phyloP scores from a whole-genome alignment of 2,113 vertebrate genomes.

The Dipodomys spectabilis region DNA sequence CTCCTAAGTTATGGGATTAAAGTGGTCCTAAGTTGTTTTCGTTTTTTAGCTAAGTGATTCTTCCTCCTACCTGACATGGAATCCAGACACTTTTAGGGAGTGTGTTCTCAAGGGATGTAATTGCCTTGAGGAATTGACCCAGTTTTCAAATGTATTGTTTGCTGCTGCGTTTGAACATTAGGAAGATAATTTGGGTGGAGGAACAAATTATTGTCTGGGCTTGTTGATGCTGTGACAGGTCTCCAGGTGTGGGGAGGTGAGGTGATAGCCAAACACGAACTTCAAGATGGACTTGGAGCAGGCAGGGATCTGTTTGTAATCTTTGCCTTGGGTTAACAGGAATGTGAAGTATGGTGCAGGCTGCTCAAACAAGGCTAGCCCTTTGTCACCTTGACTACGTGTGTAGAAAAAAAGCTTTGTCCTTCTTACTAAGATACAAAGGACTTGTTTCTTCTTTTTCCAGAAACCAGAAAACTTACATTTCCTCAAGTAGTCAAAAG shows the following conservation, averaged over 20 bases:
- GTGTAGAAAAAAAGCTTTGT: background rate
- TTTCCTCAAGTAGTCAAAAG: background rate
- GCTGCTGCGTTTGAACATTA: background rate
- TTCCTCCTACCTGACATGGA: too few species aligned
- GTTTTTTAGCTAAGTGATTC: too few species aligned
- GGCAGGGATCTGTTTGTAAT: background rate
- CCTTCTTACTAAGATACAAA: background rate
- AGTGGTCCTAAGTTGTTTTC: background rate
- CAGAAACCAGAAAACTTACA: background rate
- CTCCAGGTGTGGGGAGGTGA: slow-evolving; percentile 53
- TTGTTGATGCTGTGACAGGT: background rate
- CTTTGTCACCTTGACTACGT: background rate
- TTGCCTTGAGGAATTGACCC: background rate
- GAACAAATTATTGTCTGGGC: background rate
- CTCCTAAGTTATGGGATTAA: background rate
- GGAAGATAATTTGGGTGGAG: background rate
- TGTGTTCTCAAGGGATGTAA: background rate
- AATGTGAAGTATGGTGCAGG: background rate
- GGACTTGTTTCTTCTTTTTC: background rate
- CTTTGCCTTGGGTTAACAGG: slow-evolving; percentile 35
- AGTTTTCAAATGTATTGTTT: background rate
- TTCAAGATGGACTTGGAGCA: background rate
- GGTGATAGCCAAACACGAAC: slow-evolving; percentile 58
- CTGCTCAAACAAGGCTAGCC: background rate
- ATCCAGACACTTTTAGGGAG: background rate